Evolutionary conservation across 2,888 invertebrate species (phyloP), one percentile per base, ranked within the genome.

Genomic region (Tetragnatha montana): DNA sequence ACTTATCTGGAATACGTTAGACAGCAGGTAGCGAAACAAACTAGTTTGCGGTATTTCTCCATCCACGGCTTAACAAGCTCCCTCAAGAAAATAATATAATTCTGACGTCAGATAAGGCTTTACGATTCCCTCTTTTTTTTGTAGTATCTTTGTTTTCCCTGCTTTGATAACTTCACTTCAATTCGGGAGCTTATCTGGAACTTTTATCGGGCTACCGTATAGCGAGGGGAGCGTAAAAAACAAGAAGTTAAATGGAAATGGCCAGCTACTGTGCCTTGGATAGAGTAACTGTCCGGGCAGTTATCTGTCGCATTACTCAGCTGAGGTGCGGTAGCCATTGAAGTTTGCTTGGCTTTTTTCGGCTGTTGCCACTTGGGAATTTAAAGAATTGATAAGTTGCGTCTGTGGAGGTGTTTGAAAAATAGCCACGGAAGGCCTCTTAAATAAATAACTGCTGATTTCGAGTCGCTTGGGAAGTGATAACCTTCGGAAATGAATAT

Each of bases 241-340:
- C 35, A 35, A 82, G 51, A 78, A 78, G 35, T 35, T 35, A 35
- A 76, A 71, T 69, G 78, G 22, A 85, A 75, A 75, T 75, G 8
- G 47, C 35, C 75, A 47, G 17, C 14, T 75, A 17, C 49, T 51
- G 79, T 17, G 51, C 70, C 12, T 74, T 68, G 68, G 78, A 76
- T 69, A 21, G 76, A 75, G 49, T 49, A 84, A 69, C 85, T 85
- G 85, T 85, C 85, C 71, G 17, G n/a, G 71, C 8, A 78, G 70
- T 71, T 85, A 85, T 85, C 85, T 85, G 68, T 68, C 14, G n/a
- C 85, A 85, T 85, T 85, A 85, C 78, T 85, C 85, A 85, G 78
- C 49, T 17, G 50, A 10, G 22, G 80, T 4, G 60, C 60, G 60
- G 60, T 10, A 4, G 17, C 60, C 14, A 60, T 60, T 60, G 60